Base-by-base conservation (phyloP, 2,888 invertebrate genomes). In the Stenchaetothrips biformis region DNA sequence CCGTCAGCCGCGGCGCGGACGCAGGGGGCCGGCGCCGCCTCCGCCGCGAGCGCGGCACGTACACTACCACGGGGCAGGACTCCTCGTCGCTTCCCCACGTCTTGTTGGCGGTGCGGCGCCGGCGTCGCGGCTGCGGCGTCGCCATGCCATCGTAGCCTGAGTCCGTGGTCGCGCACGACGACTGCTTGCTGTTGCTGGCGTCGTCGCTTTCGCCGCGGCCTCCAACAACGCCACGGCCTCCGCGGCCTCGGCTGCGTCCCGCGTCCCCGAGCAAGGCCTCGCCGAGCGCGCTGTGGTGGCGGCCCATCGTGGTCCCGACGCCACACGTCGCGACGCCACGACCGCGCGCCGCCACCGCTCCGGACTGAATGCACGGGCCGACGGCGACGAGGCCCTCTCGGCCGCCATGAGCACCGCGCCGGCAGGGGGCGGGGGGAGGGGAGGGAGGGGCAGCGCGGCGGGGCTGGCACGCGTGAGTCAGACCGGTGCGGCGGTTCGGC, bases 61-160 rank as follows among this genome's bases (percentile, higher is more conserved):
- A 74, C 67, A 74, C 67, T 8, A 74, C 25, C 21, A 74, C 25
- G 67, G 67, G 67, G 67, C 67, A 74, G 21, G 67, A 74, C 67
- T 74, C 67, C 25, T 74, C 67, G 67, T 74, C 67, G 67, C 67
- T 74, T 3, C 25, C 67, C 21, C n/a, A 74, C 67, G 67, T 74
- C 67, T 74, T 74, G 67, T 74, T 74, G 67, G 67, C 67, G 9
- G 67, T 74, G 25, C 67, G 67, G 25, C 67, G 67, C 25, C 67
- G 21, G 21, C 67, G 67, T n/a, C 80, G 82, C 85, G 84, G 86
- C 80, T 87, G 90, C 80, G 88, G 87, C 82, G 87, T 84, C 84
- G 84, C 84, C 84, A 84, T 83, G 81, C 82, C 85, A 82, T 85
- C 85, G 79, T 85, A 84, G 77, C 77, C 67, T 9, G 67, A 74